Evolutionary conservation across 2,797 vertebrate species (phyloP).

Genomic region (Craterocephalus amniculus): DNA sequence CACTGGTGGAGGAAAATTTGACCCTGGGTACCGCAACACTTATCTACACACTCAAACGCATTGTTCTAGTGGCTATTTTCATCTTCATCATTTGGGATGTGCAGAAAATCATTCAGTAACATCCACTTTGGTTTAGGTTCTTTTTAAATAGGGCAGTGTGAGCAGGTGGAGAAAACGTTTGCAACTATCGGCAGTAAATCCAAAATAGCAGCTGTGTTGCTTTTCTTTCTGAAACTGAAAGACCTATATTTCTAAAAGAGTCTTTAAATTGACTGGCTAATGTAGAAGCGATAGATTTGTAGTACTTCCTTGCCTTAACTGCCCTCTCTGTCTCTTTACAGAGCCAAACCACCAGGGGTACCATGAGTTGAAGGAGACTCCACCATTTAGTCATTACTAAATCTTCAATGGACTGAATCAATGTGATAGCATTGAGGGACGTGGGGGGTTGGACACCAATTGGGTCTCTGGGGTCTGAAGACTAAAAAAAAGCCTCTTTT

Average conservation of each 20-base stretch:
- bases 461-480: slow-evolving; percentile 19
- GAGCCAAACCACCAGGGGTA: slow-evolving; percentile 87
- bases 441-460: slow-evolving; percentile 33
- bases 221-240: slow-evolving; percentile 23
- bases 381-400: slow-evolving; percentile 85
- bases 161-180: background rate
- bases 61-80: slow-evolving; percentile 78
- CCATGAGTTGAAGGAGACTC: slow-evolving; percentile 89
- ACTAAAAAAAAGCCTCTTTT: slow-evolving; percentile 55
- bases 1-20: slow-evolving; percentile 85
- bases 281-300: slow-evolving; percentile 61
- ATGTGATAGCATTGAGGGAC: slow-evolving; percentile 55
- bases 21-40: slow-evolving; percentile 85
- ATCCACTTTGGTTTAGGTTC: background rate
- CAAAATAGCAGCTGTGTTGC: background rate
- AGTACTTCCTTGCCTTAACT: slow-evolving; percentile 79
- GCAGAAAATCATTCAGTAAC: slow-evolving; percentile 82
- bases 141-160: slow-evolving; percentile 7
- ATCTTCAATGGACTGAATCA: slow-evolving; percentile 77
- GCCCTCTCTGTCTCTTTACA: slow-evolving; percentile 85
- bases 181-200: slow-evolving; percentile 5
- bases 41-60: slow-evolving; percentile 82
- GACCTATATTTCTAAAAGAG: slow-evolving; percentile 64
- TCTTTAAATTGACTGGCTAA: slow-evolving; percentile 46
- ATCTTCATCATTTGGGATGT: slow-evolving; percentile 85